Evolutionary conservation across 2,797 vertebrate species (phyloP), one percentile per base, ranked within the genome.

Genomic region (Takifugu ocellatus): DNA sequence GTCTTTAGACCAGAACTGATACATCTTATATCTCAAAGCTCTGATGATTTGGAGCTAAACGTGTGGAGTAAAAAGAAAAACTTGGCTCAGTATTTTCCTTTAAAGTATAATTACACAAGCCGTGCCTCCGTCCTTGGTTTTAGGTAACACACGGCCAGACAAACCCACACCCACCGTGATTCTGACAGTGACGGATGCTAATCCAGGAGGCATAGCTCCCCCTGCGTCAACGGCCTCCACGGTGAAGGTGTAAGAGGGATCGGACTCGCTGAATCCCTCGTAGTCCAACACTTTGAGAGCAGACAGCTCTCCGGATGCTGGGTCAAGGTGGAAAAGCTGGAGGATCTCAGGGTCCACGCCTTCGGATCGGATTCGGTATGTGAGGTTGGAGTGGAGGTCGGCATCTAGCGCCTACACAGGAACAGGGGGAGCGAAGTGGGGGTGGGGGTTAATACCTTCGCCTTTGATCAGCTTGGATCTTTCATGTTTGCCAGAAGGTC

Each of bases 191-290:
- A 98, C 94, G 0, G 94, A 93, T 11, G 96, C 92, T 3, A 95
- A 87, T 24, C 96, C 96, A 0, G 96, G 95, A 26, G 96, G 96
- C 96, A 98, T 98, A 5, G 81, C 92, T 62, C 95, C 95, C 17
- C 90, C 74, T 15, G 79, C 76, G 57, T 97, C 94, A 0, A 91
- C 82, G 44, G 96, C 96, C 79, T 99, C 96, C 27, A 98, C 94
- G 0, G 93, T 88, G 76, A 98, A 97, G 1, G 90, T 94, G 79
- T 93, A 94, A 0, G 82, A 88, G 25, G 92, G 90, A 15, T 92
- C 90, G 0, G 89, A 72, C 29, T 90, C 84, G 11, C 70, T 68
- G 68, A 97, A 92, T 1, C 92, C 90, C 66, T 99, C 97, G 1
- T 92, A 99, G 90, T 99, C 96, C 76, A 98, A 80, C 45, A 90